A percentile compares a stretch with the other conserved stretches of the same genome.
Evolutionary conservation across 2,797 vertebrate genomes (phyloP).

Genomic region (Apogon talboti): DNA sequence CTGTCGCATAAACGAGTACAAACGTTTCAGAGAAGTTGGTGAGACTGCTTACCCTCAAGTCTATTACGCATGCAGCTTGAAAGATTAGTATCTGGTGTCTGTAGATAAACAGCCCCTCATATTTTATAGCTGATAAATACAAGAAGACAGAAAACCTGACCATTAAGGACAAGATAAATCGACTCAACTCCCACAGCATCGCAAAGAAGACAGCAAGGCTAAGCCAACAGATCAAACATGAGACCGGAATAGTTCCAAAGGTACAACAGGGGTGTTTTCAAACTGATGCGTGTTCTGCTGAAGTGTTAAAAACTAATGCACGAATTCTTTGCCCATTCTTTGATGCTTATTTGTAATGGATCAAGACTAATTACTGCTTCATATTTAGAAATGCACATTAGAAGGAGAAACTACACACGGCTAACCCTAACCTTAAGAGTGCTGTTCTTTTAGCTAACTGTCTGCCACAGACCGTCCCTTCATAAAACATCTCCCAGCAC

Average conservation of each 20-base stretch:
- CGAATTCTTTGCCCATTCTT: neutral
- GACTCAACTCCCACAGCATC: constrained; percentile 92
- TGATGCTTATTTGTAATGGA: neutral
- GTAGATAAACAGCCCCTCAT: neutral
- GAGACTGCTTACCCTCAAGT: constrained; percentile 60
- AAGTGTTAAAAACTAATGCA: neutral
- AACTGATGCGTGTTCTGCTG: neutral
- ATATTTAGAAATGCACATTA: too few relatives aligned
- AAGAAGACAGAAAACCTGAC: constrained; percentile 88
- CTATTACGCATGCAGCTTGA: neutral
- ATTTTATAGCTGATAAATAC: constrained; percentile 91
- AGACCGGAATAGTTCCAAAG: constrained; percentile 90
- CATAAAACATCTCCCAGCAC: neutral
- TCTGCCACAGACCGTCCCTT: too few relatives aligned
- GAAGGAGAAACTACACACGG: too few relatives aligned
- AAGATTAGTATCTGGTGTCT: neutral
- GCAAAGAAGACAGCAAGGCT: constrained; percentile 94
- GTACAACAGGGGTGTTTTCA: constrained; percentile 65
- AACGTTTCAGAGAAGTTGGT: constrained; percentile 96
- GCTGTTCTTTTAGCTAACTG: too few relatives aligned
- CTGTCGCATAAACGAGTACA: constrained; percentile 94
- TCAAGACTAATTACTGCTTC: too few relatives aligned
- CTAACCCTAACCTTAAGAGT: too few relatives aligned
- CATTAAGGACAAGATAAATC: constrained; percentile 90
- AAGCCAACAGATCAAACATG: constrained; percentile 91